phyloP scores from a whole-genome alignment of 2,797 vertebrate species.

The Trachurus trachurus region DNA sequence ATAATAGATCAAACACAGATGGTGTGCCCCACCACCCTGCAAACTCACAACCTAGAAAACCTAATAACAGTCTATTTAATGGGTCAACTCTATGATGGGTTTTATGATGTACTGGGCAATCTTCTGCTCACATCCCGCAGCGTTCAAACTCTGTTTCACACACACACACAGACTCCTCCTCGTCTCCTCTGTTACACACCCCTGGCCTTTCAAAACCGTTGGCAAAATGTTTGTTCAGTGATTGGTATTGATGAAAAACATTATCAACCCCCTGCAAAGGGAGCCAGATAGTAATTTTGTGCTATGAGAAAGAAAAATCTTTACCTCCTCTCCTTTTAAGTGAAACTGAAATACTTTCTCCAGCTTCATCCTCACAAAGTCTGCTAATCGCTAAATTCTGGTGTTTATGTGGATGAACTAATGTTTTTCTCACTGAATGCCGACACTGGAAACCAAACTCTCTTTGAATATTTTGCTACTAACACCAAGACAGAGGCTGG shows the following conservation, averaged over 20 bases:
- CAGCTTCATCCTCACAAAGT: background rate
- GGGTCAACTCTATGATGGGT: slow-evolving; percentile 67
- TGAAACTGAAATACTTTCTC: slow-evolving; percentile 29
- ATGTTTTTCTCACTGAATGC: slow-evolving; percentile 1
- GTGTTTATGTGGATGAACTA: slow-evolving; percentile 8
- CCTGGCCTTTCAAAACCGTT: slow-evolving; percentile 24
- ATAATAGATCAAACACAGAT: slow-evolving; percentile 62
- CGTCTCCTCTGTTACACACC: slow-evolving; percentile 6
- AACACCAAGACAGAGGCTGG: too few relatives aligned
- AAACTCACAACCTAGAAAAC: slow-evolving; percentile 65
- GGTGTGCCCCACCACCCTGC: slow-evolving; percentile 48
- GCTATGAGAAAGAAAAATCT: slow-evolving; percentile 21
- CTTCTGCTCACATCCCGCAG: slow-evolving; percentile 64
- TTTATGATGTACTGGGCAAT: slow-evolving; percentile 78
- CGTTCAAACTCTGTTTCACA: slow-evolving; percentile 41
- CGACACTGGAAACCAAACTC: background rate
- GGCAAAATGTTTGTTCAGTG: slow-evolving; percentile 30
- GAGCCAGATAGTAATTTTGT: slow-evolving; percentile 21
- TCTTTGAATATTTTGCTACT: background rate
- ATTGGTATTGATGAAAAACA: slow-evolving; percentile 62
- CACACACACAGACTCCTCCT: slow-evolving; percentile 32
- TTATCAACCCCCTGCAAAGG: slow-evolving; percentile 22
- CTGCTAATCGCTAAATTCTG: background rate
- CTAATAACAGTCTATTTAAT: slow-evolving; percentile 71
- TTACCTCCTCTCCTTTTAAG: slow-evolving; percentile 18